Evolutionary conservation across 2,888 invertebrate species (phyloP), one percentile per base, ranked within the genome.

Genomic region (Pocota personata): DNA sequence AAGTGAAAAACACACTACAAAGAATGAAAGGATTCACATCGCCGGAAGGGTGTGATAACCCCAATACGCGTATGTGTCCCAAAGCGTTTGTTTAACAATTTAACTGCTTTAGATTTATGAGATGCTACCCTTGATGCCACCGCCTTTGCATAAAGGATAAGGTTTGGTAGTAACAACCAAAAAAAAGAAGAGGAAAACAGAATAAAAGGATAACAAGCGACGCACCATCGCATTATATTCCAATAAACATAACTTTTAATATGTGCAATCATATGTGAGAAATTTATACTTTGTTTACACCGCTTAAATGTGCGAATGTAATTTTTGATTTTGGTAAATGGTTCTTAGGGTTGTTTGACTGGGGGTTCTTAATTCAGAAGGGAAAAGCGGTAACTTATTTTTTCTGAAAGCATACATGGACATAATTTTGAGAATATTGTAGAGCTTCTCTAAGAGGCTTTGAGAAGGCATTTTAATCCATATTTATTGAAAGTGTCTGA

Each of bases 251-350:
- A 88, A 79, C 77, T 82, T 79, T 72, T 80, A 88, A 88, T 88
- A 79, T 87, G 87, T 80, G 82, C 87, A 88, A 88, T 88, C 87
- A 88, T 87, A 87, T 87, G 87, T 88, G 86, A 83, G 86, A 88
- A 76, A 87, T 86, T 87, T 87, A 86, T 88, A 78, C 66, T 82
- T 82, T 87, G 87, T 87, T 79, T 87, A 76, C 83, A 87, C 66
- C 57, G 67, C 58, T 66, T 78, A 80, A 55, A 86, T 86, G 83
- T 66, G 75, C 64, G 76, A 72, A 71, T 67, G 77, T 86, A 82
- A 87, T 82, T 87, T 82, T 86, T 82, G 86, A 86, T 80, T 82
- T 82, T 24, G 40, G 50, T 35, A 57, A 84, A 79, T 35, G 75
- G 27, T 3, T 21, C 5, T 12, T 37, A 24, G 50, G 50, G 27